Percentiles rank a stretch among this genome's conserved stretches.
Evolutionary conservation across 2,113 vertebrate species (phyloP).

Genomic region (Sinocyclocheilus anshuiensis): DNA sequence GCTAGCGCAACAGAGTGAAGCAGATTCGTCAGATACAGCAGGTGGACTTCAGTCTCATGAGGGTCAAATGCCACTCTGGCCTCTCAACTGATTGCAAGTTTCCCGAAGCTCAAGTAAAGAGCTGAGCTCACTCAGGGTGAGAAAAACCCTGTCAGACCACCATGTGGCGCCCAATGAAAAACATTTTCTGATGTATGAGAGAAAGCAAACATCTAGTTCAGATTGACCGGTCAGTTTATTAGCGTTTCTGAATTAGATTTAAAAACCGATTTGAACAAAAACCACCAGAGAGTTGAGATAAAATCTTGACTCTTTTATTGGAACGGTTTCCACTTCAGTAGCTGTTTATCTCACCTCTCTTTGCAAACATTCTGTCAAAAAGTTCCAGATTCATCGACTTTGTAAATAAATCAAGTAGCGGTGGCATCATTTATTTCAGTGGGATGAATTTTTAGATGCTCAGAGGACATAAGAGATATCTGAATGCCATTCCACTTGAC

Average conservation of each 20-base stretch:
- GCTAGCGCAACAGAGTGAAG: background rate
- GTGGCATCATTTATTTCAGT: too few species aligned
- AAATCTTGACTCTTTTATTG: conserved; percentile 6
- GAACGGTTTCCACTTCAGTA: background rate
- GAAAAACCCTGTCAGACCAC: background rate
- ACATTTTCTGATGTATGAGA: background rate
- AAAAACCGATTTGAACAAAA: background rate
- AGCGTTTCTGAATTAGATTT: background rate
- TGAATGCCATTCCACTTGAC: too few species aligned
- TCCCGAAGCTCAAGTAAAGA: conserved; percentile 1
- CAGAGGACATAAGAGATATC: background rate
- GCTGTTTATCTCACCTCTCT: conserved; percentile 1
- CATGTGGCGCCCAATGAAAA: too few species aligned
- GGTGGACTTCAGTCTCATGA: background rate
- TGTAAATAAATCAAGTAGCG: background rate
- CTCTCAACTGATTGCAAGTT: background rate
- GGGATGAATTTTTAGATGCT: too few species aligned
- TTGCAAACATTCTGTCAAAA: conserved; percentile 1
- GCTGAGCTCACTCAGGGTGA: background rate
- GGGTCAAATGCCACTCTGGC: background rate
- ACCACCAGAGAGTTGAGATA: background rate
- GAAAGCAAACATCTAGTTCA: background rate
- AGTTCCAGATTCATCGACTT: background rate
- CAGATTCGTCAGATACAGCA: background rate
- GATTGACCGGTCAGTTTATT: conserved; percentile 1